Conservation (phyloP, 2,888 invertebrate genomes). For the Lagria hirta region DNA sequence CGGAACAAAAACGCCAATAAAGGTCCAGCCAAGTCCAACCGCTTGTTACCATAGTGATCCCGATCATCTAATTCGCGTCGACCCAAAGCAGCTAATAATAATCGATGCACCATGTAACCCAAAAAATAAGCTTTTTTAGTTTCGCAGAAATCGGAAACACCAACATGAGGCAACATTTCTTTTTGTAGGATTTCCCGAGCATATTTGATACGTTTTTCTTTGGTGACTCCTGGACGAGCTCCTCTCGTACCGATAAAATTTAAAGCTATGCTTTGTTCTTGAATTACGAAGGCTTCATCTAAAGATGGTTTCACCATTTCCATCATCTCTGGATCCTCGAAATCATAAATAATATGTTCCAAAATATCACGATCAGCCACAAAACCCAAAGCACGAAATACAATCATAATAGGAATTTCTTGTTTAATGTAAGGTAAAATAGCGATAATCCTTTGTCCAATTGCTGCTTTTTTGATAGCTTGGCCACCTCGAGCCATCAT, state of each 20-base stretch:
- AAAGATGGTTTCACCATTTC: conserved; percentile 99
- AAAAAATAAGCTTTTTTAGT: conserved; percentile 99
- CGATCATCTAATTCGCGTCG: conserved; percentile 98
- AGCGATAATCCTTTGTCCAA: conserved; percentile 97
- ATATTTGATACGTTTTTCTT: conserved; percentile 98
- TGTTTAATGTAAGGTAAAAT: conserved; percentile 98
- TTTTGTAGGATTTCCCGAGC: conserved; percentile 99
- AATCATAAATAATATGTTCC: conserved; percentile 99
- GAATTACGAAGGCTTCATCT: conserved; percentile 99
- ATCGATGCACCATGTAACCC: conserved; percentile 98
- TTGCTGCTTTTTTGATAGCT: conserved; percentile 97
- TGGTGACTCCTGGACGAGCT: conserved; percentile 96
- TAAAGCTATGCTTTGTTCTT: conserved; percentile 97
- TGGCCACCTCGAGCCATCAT: conserved; percentile 99
- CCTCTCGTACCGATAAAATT: conserved; percentile 99
- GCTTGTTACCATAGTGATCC: conserved; percentile 99
- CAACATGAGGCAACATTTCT: conserved; percentile 99
- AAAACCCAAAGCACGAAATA: conserved; percentile 96
- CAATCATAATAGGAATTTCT: conserved; percentile 99
- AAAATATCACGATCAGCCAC: conserved; percentile 99
- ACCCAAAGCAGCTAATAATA: conserved; percentile 90
- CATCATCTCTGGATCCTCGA: conserved; percentile 99
- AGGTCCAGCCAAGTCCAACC: conserved; percentile 96
- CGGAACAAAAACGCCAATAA: conserved; percentile 94
- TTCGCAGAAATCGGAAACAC: conserved; percentile 99